These are phyloP conservation scores for Diarsia dahlii DNA, from an alignment of 2,888 invertebrate species.

Conservation along the genomic window DNA sequence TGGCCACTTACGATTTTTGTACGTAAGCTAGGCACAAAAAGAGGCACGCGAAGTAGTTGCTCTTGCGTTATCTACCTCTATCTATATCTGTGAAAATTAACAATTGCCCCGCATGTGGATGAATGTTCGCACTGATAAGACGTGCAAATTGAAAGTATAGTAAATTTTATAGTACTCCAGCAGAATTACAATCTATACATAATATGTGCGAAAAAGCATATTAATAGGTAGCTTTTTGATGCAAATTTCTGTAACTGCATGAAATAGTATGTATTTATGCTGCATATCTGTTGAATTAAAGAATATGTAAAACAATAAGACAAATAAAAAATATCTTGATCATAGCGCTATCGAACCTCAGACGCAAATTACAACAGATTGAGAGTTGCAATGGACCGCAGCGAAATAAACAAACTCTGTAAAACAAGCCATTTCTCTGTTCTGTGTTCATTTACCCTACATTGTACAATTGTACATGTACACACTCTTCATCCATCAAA, in stretches of 20 bases:
- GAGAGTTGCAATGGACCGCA: not conserved
- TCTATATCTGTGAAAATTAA: too few species aligned
- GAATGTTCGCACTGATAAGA: not conserved
- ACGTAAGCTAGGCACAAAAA: too few species aligned
- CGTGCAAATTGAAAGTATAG: not conserved
- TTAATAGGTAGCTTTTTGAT: not conserved
- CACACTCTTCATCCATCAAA: not conserved
- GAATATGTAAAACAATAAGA: not conserved
- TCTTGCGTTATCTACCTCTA: too few species aligned
- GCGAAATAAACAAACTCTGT: not conserved
- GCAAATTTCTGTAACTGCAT: not conserved
- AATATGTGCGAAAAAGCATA: not conserved
- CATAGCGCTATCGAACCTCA: not conserved
- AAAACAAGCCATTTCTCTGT: not conserved
- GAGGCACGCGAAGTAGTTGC: too few species aligned
- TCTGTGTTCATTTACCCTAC: not conserved
- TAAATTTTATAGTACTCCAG: not conserved
- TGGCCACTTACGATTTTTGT: too few species aligned
- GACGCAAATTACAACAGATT: not conserved
- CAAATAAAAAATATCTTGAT: fast-evolving
- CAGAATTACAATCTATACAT: not conserved
- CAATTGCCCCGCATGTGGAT: not conserved
- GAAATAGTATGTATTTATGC: not conserved
- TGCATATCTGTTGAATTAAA: not conserved
- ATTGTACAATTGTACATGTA: too few species aligned